phyloP scores from a whole-genome alignment of 2,888 invertebrate genomes.

The Peribatodes rhomboidaria region DNA sequence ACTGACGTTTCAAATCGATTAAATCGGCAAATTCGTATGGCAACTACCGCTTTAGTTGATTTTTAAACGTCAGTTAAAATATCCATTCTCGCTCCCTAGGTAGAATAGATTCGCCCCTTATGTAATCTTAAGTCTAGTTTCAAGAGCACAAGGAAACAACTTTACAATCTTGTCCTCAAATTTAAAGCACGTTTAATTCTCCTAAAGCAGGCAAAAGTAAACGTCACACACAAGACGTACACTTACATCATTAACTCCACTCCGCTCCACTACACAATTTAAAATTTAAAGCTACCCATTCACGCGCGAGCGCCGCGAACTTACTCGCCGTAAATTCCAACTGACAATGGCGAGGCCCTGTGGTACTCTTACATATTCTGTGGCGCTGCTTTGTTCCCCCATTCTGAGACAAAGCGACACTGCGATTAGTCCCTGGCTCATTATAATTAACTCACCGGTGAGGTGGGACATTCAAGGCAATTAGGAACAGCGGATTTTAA shows the following conservation, averaged over 20 bases:
- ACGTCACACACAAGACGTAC: constrained; percentile 10
- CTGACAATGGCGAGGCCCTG: constrained; percentile 32
- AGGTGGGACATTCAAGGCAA: constrained; percentile 30
- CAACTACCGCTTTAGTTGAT: too few relatives aligned
- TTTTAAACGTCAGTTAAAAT: too few relatives aligned
- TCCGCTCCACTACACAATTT: constrained; percentile 26
- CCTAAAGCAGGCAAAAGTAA: background rate
- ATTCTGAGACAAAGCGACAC: constrained; percentile 72
- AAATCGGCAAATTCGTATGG: too few relatives aligned
- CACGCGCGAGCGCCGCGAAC: constrained; percentile 30
- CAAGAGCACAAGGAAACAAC: too few relatives aligned
- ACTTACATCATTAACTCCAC: constrained; percentile 9
- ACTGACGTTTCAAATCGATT: too few relatives aligned
- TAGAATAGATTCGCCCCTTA: too few relatives aligned
- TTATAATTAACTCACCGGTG: constrained; percentile 68
- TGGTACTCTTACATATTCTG: constrained; percentile 9
- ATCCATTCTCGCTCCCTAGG: too few relatives aligned
- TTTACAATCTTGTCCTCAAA: background rate
- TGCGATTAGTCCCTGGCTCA: constrained; percentile 72
- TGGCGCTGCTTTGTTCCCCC: constrained; percentile 71
- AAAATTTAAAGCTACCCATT: constrained; percentile 38
- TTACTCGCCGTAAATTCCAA: constrained; percentile 37
- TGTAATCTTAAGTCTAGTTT: too few relatives aligned
- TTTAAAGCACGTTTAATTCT: background rate
- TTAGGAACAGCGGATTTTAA: constrained; percentile 19